phyloP scores from a whole-genome alignment of 2,888 invertebrate species.

The Spodoptera picta region DNA sequence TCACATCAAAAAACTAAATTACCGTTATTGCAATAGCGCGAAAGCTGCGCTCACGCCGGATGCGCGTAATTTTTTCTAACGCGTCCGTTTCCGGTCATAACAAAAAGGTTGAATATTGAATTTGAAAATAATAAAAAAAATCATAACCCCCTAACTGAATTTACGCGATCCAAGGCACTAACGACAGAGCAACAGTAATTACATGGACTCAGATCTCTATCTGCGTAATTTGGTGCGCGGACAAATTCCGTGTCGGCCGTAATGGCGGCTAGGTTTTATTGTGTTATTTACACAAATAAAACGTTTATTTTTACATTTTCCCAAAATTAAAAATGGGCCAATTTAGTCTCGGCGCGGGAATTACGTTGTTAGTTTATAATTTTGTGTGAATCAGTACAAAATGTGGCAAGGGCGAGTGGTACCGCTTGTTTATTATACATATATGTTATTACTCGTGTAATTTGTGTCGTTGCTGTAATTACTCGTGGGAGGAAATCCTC shows the following conservation, averaged over 20 bases:
- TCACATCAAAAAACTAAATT: slow-evolving; percentile 73
- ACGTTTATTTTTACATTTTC: slow-evolving; percentile 89
- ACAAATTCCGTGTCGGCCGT: slow-evolving; percentile 79
- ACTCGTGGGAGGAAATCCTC: slow-evolving; percentile 80
- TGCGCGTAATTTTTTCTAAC: slow-evolving; percentile 85
- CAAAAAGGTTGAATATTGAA: slow-evolving; percentile 77
- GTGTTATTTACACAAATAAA: slow-evolving; percentile 89
- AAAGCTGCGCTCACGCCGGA: slow-evolving; percentile 77
- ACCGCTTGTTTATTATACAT: slow-evolving; percentile 71
- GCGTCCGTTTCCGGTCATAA: slow-evolving; percentile 81
- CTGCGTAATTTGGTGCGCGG: slow-evolving; percentile 82
- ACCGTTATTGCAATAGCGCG: slow-evolving; percentile 78
- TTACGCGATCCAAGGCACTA: slow-evolving; percentile 84
- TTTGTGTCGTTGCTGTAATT: slow-evolving; percentile 80
- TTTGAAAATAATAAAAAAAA: slow-evolving; percentile 82
- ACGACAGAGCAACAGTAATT: slow-evolving; percentile 87
- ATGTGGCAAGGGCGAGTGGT: slow-evolving; percentile 45
- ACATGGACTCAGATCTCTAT: slow-evolving; percentile 84
- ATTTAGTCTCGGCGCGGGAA: slow-evolving; percentile 77
- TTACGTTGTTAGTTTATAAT: slow-evolving; percentile 80
- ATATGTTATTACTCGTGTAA: slow-evolving; percentile 80
- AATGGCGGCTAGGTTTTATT: slow-evolving; percentile 84
- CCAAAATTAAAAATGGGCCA: slow-evolving; percentile 88
- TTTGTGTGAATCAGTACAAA: slow-evolving; percentile 70
- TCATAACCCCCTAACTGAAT: slow-evolving; percentile 85